Evolutionary conservation across 1,140 invertebrate species (phyloP).

Genomic region (Polypedilum vanderplanki): DNA sequence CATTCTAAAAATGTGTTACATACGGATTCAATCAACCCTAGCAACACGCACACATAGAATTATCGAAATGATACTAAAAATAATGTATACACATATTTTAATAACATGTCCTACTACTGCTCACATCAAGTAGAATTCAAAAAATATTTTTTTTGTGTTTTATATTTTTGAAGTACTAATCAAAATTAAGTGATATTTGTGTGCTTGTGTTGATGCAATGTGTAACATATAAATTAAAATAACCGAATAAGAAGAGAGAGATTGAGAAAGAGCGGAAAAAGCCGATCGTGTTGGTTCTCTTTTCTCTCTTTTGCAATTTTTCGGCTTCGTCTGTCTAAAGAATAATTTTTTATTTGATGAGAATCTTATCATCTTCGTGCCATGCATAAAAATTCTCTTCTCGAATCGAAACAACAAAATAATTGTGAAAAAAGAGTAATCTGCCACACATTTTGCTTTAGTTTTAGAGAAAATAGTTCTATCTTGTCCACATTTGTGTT

Average conservation of each 20-base stretch:
- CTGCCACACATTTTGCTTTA: not conserved
- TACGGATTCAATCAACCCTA: constrained; percentile 10
- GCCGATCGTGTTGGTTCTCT: not conserved
- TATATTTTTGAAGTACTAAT: constrained; percentile 23
- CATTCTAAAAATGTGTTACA: not conserved
- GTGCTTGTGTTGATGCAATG: constrained; percentile 23
- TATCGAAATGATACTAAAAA: constrained; percentile 26
- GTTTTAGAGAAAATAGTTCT: not conserved
- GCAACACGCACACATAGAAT: not conserved
- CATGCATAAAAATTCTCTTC: not conserved
- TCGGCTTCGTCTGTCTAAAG: not conserved
- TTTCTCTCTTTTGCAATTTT: not conserved
- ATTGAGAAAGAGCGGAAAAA: not conserved
- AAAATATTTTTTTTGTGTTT: not conserved
- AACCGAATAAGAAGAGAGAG: not conserved
- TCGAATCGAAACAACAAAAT: not conserved
- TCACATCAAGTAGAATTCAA: not conserved
- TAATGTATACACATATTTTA: not conserved
- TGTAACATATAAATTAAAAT: constrained; percentile 26
- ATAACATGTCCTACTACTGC: constrained; percentile 16
- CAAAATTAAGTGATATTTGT: constrained; percentile 28
- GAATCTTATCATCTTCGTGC: constrained; percentile 5
- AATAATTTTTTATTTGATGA: not conserved
- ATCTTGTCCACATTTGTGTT: not conserved
- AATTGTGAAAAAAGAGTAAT: not conserved